These are phyloP conservation scores for Alentia gelatinosa DNA, from an alignment of 2,888 invertebrate genomes.

Conservation along the genomic window DNA sequence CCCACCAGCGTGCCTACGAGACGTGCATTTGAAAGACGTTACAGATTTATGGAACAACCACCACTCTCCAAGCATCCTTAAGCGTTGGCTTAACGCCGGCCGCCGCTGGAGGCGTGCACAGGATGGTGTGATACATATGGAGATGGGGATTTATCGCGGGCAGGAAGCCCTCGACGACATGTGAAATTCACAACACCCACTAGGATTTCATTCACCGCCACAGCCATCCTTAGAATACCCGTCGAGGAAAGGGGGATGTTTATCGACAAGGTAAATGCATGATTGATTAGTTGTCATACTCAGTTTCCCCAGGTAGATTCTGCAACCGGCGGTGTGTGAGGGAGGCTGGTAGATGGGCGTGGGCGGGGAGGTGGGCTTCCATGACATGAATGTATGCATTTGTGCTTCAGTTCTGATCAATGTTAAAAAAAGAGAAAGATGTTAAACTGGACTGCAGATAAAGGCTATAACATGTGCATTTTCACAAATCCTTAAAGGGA, in stretches of 20 bases:
- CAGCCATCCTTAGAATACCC: not conserved
- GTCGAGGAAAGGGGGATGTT: not conserved
- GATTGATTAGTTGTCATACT: slow-evolving; percentile 27
- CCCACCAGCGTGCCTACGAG: no score
- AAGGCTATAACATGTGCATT: not conserved
- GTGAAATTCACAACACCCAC: not conserved
- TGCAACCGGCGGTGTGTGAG: not conserved
- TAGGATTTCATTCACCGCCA: not conserved
- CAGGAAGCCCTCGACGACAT: not conserved
- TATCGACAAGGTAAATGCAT: slow-evolving; percentile 31
- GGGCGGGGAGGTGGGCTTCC: not conserved
- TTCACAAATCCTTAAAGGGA: no score
- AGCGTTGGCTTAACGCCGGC: not conserved
- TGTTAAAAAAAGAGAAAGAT: no score
- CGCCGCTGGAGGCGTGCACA: not conserved
- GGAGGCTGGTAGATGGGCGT: not conserved
- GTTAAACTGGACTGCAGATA: not conserved
- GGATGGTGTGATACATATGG: not conserved
- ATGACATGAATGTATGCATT: slow-evolving; percentile 22
- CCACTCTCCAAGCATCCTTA: no score
- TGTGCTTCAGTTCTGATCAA: not conserved
- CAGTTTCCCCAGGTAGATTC: slow-evolving; percentile 12
- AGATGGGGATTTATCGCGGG: not conserved
- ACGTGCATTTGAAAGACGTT: not conserved
- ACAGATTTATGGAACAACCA: not conserved